Conservation (phyloP, 2,797 vertebrate genomes). For the Anabacerthia variegaticeps region DNA sequence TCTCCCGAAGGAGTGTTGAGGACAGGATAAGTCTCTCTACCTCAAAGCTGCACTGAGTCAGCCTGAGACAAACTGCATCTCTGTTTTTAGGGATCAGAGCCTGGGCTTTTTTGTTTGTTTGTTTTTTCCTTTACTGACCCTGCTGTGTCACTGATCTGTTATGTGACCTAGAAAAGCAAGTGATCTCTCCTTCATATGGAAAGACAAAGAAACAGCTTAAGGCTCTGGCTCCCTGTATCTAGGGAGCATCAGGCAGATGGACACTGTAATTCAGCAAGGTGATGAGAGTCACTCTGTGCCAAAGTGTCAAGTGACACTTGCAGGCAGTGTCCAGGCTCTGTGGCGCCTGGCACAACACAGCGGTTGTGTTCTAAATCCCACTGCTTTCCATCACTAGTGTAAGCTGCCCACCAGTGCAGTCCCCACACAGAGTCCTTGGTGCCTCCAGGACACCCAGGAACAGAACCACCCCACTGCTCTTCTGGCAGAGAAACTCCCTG, state of each 20-base stretch:
- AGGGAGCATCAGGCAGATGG: slow-evolving; percentile 33
- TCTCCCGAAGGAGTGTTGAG: background rate
- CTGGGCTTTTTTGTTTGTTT: background rate
- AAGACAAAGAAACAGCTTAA: slow-evolving; percentile 37
- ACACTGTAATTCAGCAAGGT: background rate
- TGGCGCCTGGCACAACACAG: background rate
- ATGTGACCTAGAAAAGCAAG: slow-evolving; percentile 54
- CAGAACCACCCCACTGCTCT: background rate
- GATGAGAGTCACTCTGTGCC: background rate
- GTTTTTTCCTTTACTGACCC: background rate
- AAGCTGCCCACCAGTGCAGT: fast-evolving
- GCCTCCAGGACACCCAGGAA: background rate
- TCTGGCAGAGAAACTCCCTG: background rate
- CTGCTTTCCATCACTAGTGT: background rate
- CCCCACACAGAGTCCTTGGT: background rate
- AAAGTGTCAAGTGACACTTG: background rate
- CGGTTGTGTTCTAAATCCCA: background rate
- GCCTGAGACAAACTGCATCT: background rate
- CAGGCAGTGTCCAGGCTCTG: background rate
- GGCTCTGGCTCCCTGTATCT: background rate
- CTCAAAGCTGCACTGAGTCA: background rate
- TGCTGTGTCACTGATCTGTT: slow-evolving; percentile 5
- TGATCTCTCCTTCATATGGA: background rate
- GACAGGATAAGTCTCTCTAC: background rate
- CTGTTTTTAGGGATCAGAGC: background rate